Base-by-base conservation (phyloP, 2,888 invertebrate species). In the Formica aserva region DNA sequence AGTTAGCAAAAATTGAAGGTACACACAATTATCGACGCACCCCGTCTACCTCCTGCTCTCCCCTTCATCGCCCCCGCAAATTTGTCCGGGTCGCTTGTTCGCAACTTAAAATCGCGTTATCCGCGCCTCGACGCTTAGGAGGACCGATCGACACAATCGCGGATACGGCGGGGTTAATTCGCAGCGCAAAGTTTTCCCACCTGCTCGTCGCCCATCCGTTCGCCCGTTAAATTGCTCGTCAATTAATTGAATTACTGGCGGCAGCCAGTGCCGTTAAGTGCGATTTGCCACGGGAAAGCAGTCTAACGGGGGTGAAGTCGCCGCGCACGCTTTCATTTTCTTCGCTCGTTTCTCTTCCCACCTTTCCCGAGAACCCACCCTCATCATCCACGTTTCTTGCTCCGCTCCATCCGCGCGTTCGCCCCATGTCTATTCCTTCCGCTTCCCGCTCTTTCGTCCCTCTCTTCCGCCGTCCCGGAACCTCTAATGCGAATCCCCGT, bases 211-310 rank as follows among this genome's bases (percentile, higher is more conserved):
- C 3, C 72, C 18, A 35, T 57, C 48, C 66, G 72, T 60, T 57
- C 48, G 63, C 83, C 72, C 83, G 83, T 83, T 84, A 84, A 88
- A 75, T 78, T 84, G 82, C 81, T 77, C 85, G 83, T 71, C 72
- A 77, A 83, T 87, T 88, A 80, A 84, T 84, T 67, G 84, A 84
- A 87, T 88, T 84, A 82, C 76, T 38, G 38, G 18, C 66, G 60
- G 57, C 71, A 60, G 76, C 15, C 35, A 55, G 74, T 22, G 65
- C 72, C 62, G 78, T 85, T 86, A 72, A 83, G 87, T 82, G 67
- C 76, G 83, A 74, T 82, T 85, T 75, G 76, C 80, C 32, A 66
- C 69, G 72, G 57, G 57, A 80, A 83, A 65, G 62, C 62, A 78
- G 35, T 71, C 82, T 52, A 48, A 45, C 5, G 32, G 1, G 6